Conservation (phyloP, 2,797 vertebrate genomes). For the Hemitrygon akajei region DNA sequence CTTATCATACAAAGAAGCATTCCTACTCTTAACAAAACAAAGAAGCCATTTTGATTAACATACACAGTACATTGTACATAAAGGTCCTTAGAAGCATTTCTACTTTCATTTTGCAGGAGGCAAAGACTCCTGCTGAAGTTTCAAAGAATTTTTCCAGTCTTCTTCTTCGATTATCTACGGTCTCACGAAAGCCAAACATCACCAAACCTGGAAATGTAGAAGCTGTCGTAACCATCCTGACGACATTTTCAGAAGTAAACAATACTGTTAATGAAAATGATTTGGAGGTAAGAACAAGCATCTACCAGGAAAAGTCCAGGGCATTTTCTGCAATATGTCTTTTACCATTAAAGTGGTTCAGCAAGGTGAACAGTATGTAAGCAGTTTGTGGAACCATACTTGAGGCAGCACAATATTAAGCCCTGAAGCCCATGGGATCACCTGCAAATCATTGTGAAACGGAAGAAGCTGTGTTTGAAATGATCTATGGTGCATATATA, state of each 20-base stretch:
- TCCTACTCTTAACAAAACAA: too few relatives aligned
- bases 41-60: too few relatives aligned
- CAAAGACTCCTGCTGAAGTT: not conserved
- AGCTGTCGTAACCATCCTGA: conserved; percentile 61
- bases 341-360: not conserved
- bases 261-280: conserved; percentile 33
- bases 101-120: conserved; percentile 5
- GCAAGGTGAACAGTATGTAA: not conserved
- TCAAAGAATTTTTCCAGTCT: conserved; percentile 44
- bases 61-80: too few relatives aligned
- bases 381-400: not conserved
- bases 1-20: too few relatives aligned
- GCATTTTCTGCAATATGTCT: not conserved
- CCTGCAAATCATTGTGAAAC: too few relatives aligned
- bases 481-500: too few relatives aligned
- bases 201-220: conserved; percentile 51
- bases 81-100: not conserved
- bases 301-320: not conserved
- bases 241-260: conserved; percentile 48
- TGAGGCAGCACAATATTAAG: too few relatives aligned
- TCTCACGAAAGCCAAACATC: conserved; percentile 39
- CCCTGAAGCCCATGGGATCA: too few relatives aligned
- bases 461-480: too few relatives aligned
- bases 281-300: conserved; percentile 47
- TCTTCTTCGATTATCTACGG: conserved; percentile 47